A percentile compares a stretch with the other conserved stretches of the same genome.
Evolutionary conservation across 2,888 invertebrate genomes (phyloP).

Genomic region (Tiphia femorata): DNA sequence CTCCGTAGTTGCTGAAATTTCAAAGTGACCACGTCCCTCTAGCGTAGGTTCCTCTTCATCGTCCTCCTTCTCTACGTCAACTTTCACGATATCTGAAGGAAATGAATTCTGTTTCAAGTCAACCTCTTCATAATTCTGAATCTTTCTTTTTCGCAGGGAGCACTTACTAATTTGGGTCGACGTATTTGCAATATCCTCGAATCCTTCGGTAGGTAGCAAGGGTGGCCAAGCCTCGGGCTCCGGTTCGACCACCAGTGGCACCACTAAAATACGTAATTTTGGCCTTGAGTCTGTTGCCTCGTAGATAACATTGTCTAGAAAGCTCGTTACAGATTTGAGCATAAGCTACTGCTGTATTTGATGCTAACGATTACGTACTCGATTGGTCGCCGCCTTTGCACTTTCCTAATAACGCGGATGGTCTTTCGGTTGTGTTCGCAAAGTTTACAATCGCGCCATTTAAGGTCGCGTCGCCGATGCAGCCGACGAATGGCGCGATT

Average conservation of each 20-base stretch:
- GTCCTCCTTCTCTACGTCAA: slow-evolving; percentile 29
- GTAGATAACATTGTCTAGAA: slow-evolving; percentile 27
- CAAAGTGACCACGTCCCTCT: slow-evolving; percentile 35
- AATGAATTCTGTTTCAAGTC: slow-evolving; percentile 8
- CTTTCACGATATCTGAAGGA: slow-evolving; percentile 37
- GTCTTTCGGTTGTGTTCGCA: slow-evolving; percentile 76
- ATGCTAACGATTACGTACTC: slow-evolving; percentile 37
- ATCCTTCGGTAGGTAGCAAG: slow-evolving; percentile 40
- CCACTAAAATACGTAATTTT: no score
- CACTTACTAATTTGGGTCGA: slow-evolving; percentile 47
- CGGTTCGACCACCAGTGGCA: slow-evolving; percentile 32
- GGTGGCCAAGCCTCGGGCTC: slow-evolving; percentile 37
- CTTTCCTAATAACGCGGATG: slow-evolving; percentile 74
- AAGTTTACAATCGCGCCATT: slow-evolving; percentile 87
- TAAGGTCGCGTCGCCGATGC: slow-evolving; percentile 92
- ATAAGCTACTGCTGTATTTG: slow-evolving; percentile 7
- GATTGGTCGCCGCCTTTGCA: slow-evolving; percentile 70
- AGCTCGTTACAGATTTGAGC: slow-evolving; percentile 47
- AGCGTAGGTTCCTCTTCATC: slow-evolving; percentile 34
- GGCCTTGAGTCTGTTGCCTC: no score
- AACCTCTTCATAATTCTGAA: neutral
- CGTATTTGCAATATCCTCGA: slow-evolving; percentile 32
- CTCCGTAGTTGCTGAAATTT: slow-evolving; percentile 20
- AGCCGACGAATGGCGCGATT: slow-evolving; percentile 83
- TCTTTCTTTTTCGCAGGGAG: neutral